These are phyloP conservation scores for Lutra lutra DNA, from an alignment of 2,797 vertebrate species.

Conservation along the genomic window DNA sequence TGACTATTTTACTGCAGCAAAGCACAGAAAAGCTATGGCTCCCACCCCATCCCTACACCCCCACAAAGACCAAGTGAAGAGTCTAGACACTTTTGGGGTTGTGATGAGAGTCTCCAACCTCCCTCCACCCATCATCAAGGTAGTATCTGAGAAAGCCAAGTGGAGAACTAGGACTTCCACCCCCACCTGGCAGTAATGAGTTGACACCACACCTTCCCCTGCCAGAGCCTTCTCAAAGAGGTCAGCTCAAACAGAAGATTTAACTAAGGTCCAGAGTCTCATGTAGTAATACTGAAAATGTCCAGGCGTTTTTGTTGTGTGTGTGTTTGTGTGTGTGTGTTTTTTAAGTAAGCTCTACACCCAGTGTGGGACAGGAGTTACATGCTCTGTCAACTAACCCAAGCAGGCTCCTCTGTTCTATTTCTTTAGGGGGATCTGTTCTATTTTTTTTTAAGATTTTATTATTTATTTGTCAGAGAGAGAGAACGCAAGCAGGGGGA, in stretches of 20 bases:
- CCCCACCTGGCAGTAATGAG: not conserved
- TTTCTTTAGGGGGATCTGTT: no score
- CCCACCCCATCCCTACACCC: not conserved
- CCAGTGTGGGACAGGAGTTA: no score
- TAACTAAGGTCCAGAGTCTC: not conserved
- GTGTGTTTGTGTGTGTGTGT: no score
- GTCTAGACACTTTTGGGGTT: not conserved
- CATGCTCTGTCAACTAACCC: no score
- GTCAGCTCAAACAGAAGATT: not conserved
- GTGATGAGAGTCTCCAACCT: not conserved
- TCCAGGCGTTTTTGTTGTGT: not conserved
- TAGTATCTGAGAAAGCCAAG: not conserved
- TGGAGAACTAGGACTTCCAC: not conserved
- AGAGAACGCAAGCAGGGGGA: no score
- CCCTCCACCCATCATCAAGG: not conserved
- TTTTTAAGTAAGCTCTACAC: no score
- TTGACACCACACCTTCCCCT: not conserved
- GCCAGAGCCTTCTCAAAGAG: not conserved
- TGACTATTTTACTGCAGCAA: not conserved
- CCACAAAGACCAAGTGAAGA: not conserved
- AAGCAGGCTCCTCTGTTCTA: no score
- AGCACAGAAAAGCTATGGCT: not conserved
- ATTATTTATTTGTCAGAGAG: no score
- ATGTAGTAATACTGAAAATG: not conserved
- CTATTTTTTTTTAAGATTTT: no score